A percentile compares a stretch with the other conserved stretches of the same genome.
phyloP scores from a whole-genome alignment of 2,888 invertebrate species.

The Sesamia inferens region DNA sequence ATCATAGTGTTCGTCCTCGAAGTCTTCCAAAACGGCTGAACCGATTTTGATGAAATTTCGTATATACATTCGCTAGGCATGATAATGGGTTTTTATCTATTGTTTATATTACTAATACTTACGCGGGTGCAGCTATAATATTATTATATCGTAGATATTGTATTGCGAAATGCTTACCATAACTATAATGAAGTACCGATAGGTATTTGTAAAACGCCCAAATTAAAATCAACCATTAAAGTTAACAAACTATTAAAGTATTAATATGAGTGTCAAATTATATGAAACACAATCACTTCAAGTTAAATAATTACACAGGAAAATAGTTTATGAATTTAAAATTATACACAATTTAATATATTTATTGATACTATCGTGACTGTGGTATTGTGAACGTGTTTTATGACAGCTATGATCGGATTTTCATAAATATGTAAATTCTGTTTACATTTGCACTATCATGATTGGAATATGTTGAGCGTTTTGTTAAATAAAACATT shows the following conservation, averaged over 20 bases:
- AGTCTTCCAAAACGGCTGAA: too few relatives aligned
- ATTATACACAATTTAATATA: constrained; percentile 12
- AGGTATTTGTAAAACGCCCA: not conserved
- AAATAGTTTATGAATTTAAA: constrained; percentile 24
- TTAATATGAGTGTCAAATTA: constrained; percentile 1
- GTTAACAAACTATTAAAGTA: not conserved
- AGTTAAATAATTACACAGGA: constrained; percentile 6
- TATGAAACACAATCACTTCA: not conserved
- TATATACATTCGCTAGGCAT: too few relatives aligned
- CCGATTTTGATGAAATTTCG: too few relatives aligned
- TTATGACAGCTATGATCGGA: constrained; percentile 51
- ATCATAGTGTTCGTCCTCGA: too few relatives aligned
- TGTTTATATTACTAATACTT: too few relatives aligned
- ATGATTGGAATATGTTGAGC: constrained; percentile 69
- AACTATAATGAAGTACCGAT: not conserved
- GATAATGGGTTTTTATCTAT: too few relatives aligned
- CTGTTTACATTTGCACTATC: constrained; percentile 70
- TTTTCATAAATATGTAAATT: constrained; percentile 75
- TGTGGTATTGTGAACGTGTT: constrained; percentile 44
- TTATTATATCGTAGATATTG: not conserved
- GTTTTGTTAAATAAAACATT: constrained; percentile 63
- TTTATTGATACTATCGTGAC: constrained; percentile 26
- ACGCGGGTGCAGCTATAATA: too few relatives aligned
- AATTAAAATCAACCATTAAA: not conserved
- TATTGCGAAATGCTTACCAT: not conserved